Percentiles rank a stretch among this genome's conserved stretches.
phyloP scores from a whole-genome alignment of 2,888 invertebrate genomes.

The Bibio marci region DNA sequence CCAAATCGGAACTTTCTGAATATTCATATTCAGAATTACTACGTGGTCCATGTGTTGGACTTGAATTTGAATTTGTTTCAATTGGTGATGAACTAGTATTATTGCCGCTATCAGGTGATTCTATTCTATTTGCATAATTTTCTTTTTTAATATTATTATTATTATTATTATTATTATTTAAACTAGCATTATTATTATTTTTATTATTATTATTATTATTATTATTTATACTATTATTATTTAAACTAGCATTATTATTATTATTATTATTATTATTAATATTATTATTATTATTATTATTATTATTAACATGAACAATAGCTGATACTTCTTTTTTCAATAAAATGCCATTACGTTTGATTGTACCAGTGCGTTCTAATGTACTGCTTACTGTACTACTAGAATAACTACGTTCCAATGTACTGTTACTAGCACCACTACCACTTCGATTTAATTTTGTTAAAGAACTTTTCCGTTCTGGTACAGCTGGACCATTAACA shows the following conservation, averaged over 20 bases:
- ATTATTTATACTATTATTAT: slow-evolving; percentile 16
- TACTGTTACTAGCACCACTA: slow-evolving; percentile 35
- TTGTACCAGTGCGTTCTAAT: slow-evolving; percentile 29
- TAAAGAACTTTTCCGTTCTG: slow-evolving; percentile 65
- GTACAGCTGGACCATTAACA: slow-evolving; percentile 55
- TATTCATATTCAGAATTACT: slow-evolving; percentile 65
- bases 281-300: slow-evolving; percentile 4
- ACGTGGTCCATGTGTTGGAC: slow-evolving; percentile 47
- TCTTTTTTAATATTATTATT: slow-evolving; percentile 28
- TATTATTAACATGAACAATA: slow-evolving; percentile 31
- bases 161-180: slow-evolving; percentile 7
- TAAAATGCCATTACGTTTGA: slow-evolving; percentile 25
- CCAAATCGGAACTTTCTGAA: slow-evolving; percentile 73
- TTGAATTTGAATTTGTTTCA: slow-evolving; percentile 47
- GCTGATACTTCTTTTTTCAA: slow-evolving; percentile 38
- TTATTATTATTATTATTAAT: slow-evolving; percentile 28
- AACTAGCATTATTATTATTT: slow-evolving; percentile 24
- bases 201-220: slow-evolving; percentile 23
- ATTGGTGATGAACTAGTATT: slow-evolving; percentile 67
- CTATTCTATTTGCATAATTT: slow-evolving; percentile 33
- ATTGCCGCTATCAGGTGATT: slow-evolving; percentile 64
- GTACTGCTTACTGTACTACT: slow-evolving; percentile 28
- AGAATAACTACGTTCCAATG: slow-evolving; percentile 37
- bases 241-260: slow-evolving; percentile 21
- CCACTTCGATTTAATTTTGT: slow-evolving; percentile 39